A percentile compares a stretch with the other conserved stretches of the same genome.
Evolutionary conservation across 1,140 invertebrate species (phyloP).

Genomic region (Trichonephila inaurata): DNA sequence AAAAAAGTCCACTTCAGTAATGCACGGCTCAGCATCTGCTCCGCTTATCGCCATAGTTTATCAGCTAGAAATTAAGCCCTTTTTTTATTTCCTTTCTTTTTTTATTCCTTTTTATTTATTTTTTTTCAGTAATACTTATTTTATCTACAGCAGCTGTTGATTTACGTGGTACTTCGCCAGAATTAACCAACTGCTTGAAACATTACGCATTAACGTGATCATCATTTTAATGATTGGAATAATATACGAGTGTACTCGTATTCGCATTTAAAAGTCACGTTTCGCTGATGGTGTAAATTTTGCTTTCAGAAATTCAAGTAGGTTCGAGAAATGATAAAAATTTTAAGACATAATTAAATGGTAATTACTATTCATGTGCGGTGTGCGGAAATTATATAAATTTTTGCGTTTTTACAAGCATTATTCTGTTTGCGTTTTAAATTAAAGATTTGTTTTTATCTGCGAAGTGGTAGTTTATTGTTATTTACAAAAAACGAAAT

Average conservation of each 20-base stretch:
- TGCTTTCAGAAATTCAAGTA: neutral
- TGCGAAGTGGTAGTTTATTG: too few species aligned
- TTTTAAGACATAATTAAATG: neutral
- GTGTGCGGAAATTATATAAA: neutral
- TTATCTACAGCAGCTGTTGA: constrained; percentile 54
- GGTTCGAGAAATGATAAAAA: neutral
- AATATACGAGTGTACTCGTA: neutral
- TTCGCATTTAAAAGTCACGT: neutral
- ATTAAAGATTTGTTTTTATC: too few species aligned
- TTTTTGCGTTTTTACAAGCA: too few species aligned
- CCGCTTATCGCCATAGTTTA: constrained; percentile 3
- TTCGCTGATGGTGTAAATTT: neutral
- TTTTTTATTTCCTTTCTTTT: neutral
- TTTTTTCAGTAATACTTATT: neutral
- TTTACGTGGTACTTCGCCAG: neutral
- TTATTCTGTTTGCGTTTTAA: too few species aligned
- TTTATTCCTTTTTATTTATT: neutral
- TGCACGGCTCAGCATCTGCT: constrained; percentile 5
- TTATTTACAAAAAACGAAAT: too few species aligned
- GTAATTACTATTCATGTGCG: neutral
- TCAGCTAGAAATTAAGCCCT: constrained; percentile 42
- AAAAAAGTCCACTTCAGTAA: neutral
- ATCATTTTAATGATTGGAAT: neutral
- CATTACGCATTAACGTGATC: neutral
- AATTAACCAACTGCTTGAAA: neutral